Base-by-base conservation (phyloP, 2,797 vertebrate species). In the Coccyzus lansbergi region DNA sequence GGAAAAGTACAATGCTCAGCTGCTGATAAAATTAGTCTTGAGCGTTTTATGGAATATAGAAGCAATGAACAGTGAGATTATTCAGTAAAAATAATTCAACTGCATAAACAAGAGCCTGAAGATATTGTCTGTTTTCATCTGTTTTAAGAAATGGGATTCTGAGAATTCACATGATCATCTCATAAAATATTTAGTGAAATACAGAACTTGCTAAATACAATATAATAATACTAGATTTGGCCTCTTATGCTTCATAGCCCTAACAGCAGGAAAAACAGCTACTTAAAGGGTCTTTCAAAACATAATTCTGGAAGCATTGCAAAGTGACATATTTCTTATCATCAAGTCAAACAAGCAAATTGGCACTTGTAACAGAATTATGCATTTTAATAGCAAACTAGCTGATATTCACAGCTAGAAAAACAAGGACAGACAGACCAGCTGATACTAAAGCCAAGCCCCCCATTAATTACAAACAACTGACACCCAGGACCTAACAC, bases 391-490 rank as follows among this genome's bases (percentile, higher is more conserved):
- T 40, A 92, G 36, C 21, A 83, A 69, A 88, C 78, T 72, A 78
- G 62, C n/a, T 88, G 58, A 92, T 62, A 51, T 48, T 60, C 62
- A 64, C 38, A 83, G 82, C 26, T 72, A 89, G 51, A 87, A 79
- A 83, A 87, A 69, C 69, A 92, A 86, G 76, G 58, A 67, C 76
- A 92, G 48, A 49, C 34, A 68, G n/a, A 88, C 9, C 69, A 88
- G 82, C 72, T 91, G 68, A 90, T 51, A 53, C 15, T 46, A 53
- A 91, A 89, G 31, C 48, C 44, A 78, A 33, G 49, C 11, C 68
- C 24, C 49, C 33, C 38, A 4, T 13, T 13, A 83, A 89, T 25
- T 64, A 44, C 65, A 58, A 91, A 46, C 60, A 74, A 16, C 29
- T 31, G 58, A 83, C 79, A 83, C 36, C 53, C 92, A 92, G 87